These are phyloP conservation scores for Phoebastria nigripes DNA, from an alignment of 2,797 vertebrate species.

Conservation along the genomic window DNA sequence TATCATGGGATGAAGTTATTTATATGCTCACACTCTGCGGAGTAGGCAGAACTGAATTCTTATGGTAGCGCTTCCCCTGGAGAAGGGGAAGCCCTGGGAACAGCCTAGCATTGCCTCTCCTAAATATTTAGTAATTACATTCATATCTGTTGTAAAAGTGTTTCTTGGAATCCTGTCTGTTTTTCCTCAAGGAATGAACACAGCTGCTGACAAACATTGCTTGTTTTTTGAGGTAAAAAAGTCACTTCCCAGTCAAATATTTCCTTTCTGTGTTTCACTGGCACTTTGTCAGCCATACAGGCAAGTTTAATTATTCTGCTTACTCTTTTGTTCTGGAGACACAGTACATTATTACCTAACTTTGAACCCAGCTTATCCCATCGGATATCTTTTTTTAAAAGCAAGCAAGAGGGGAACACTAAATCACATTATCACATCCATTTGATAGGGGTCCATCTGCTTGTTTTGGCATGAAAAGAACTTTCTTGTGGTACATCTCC, in stretches of 20 bases:
- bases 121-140: background rate
- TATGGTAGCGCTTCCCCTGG: background rate
- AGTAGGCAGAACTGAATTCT: background rate
- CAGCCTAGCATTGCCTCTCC: background rate
- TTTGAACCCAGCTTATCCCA: constrained; percentile 24
- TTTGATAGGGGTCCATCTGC: background rate
- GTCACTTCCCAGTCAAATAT: constrained; percentile 1
- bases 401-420: background rate
- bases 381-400: background rate
- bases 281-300: background rate
- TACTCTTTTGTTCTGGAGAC: constrained; percentile 16
- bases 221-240: constrained; percentile 24
- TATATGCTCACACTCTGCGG: fast-evolving
- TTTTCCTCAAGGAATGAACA: background rate
- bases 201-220: constrained; percentile 28
- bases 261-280: background rate
- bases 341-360: background rate
- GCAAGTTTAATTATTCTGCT: background rate
- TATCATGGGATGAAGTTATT: background rate
- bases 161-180: background rate
- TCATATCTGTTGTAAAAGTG: background rate
- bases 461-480: constrained; percentile 22
- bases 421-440: background rate
- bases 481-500: background rate
- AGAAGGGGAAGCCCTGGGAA: background rate